Base-by-base conservation (phyloP, 1,140 invertebrate species). In the Lepidurus apus region DNA sequence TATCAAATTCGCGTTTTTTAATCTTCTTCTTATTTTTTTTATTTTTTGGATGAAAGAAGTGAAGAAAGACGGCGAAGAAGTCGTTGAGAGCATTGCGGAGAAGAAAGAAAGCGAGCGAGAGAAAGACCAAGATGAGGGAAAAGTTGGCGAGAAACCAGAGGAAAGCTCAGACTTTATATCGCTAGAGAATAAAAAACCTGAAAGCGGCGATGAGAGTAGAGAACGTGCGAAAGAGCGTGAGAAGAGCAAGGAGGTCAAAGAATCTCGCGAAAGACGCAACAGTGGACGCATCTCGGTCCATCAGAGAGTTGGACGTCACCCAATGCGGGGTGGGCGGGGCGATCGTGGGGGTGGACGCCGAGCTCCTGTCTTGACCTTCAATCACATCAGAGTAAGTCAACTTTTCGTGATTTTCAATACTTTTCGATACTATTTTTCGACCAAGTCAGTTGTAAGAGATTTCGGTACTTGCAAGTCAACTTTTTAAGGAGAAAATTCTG, bases 331-430 rank as follows among this genome's bases (percentile, higher is more conserved):
- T 45, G 47, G 43, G 42, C 43, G 73, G 73, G 75, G 21, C 26
- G 77, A 75, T 43, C 74, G 79, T 42, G 77, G 74, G 10, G 42
- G 79, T 24, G 47, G 42, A 21, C 79, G 77, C 26, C 53, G 44
- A 13, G 74, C 81, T 43, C 73, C 76, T 74, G 88, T 90, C 11
- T 83, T 91, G 1, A 89, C 89, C 6, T 90, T 91, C 83, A 88
- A 88, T 0, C 90, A 90, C 82, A 91, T 91, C 81, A 87, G 88
- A 85, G 89, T 90, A 84, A 86, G 85, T 81, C 47, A 42, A 74
- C 78, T 80, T 75, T 4, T 76, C 7, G 74, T 24, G 9, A 11
- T 74, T 74, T n/a, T n/a, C n/a, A n/a, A n/a, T n/a, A n/a, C n/a
- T n/a, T 79, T 45, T 74, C 42, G 24, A 24, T 76, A 75, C 26